phyloP scores from a whole-genome alignment of 2,888 invertebrate genomes.

The Cenopis cana region DNA sequence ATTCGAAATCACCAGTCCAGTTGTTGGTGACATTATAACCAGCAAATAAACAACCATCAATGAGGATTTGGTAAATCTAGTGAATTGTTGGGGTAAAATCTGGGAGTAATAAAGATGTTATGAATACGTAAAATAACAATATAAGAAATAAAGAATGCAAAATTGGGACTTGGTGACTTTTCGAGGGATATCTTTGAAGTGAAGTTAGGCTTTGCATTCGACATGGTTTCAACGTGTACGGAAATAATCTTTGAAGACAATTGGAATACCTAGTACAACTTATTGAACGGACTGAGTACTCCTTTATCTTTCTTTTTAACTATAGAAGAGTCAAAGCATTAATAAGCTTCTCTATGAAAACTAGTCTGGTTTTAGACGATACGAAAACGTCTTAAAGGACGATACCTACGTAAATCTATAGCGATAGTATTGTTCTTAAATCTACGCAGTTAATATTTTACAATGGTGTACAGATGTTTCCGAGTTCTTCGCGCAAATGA shows the following conservation, averaged over 20 bases:
- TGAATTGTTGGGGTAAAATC: background rate
- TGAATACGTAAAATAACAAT: background rate
- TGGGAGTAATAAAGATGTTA: background rate
- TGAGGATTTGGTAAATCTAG: background rate
- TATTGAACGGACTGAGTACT: background rate
- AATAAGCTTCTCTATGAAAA: too few relatives aligned
- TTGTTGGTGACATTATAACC: background rate
- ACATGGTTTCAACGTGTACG: conserved; percentile 35
- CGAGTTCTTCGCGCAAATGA: background rate
- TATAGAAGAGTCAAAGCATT: background rate
- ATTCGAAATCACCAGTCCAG: background rate
- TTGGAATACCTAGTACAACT: conserved; percentile 8
- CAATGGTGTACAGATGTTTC: background rate
- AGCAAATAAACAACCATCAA: background rate
- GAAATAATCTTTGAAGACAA: conserved; percentile 22
- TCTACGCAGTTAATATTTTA: background rate
- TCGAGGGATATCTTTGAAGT: conserved; percentile 5
- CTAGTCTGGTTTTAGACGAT: background rate
- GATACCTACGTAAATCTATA: too few relatives aligned
- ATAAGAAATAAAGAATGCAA: background rate
- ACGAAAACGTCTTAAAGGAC: background rate
- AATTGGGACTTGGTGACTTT: conserved; percentile 1
- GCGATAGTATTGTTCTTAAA: too few relatives aligned
- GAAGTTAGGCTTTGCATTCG: conserved; percentile 31
- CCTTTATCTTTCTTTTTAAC: background rate